Evolutionary conservation across 2,113 vertebrate species (phyloP), one percentile per base, ranked within the genome.

Genomic region (Pyrgilauda ruficollis): DNA sequence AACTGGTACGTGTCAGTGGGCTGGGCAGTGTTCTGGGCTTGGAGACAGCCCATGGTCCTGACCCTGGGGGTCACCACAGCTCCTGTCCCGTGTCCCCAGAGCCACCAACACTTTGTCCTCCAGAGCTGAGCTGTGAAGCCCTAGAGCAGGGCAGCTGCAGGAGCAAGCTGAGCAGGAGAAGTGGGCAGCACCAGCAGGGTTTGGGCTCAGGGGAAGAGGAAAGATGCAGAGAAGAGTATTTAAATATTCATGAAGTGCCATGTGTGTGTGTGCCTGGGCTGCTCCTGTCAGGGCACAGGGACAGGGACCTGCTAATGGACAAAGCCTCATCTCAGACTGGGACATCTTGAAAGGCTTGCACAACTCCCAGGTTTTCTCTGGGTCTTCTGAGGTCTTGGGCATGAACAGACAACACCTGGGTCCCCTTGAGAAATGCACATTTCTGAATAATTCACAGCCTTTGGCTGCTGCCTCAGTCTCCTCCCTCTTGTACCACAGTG

Each of bases 21-120:
- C 70, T 44, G 81, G 33, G 62, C 77, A 89, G 70, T 8, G 39
- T 28, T 10, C 8, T 1, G 43, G 11, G 75, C 44, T 64, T 22
- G 33, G 55, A 3, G 0, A 17, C 13, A 10, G 3, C 79, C 43
- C 1, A 0, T 5, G 2, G 28, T 26, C 49, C 70, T 5, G 2
- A 7, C 21, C 28, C 62, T 12, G 6, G 10, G 8, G 35, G 50
- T 63, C 26, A 31, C 56, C 68, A 9, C 6, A 39, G 55, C 58
- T 50, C 56, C 72, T 37, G 27, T 43, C 73, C 23, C 3, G 0
- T 14, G 70, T n/a, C 66, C 89, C 62, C 11, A 2, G 46, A 70
- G 81, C 77, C 82, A 39, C 66, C 21, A 3, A 6, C 26, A 6
- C 33, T 17, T 19, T 2, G 46, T 5, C 37, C 62, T 50, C 14